Conservation (phyloP, 1,140 invertebrate species). For the Drosophila persimilis region DNA sequence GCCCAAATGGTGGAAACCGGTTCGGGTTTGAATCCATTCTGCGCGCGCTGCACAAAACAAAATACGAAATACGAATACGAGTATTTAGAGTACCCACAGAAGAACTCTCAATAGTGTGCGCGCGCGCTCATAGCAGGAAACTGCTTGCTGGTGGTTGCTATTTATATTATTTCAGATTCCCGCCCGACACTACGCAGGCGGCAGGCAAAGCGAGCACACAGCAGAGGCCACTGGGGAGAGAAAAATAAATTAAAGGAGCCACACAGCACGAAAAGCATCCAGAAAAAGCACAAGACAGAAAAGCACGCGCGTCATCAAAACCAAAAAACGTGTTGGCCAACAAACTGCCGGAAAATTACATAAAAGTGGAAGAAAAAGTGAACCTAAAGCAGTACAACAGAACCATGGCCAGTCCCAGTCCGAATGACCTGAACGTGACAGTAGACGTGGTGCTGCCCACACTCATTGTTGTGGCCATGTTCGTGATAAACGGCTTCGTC, state of each 20-base stretch:
- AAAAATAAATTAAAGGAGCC: slow-evolving; percentile 65
- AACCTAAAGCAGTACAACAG: slow-evolving; percentile 14
- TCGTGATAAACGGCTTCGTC: slow-evolving; percentile 58
- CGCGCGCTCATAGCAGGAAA: too few species aligned
- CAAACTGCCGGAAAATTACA: slow-evolving; percentile 41
- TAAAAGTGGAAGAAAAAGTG: slow-evolving; percentile 36
- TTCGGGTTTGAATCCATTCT: slow-evolving; percentile 16
- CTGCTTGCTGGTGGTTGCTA: slow-evolving; percentile 7
- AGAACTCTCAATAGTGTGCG: not conserved
- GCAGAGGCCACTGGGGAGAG: not conserved
- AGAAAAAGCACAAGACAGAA: slow-evolving; percentile 7
- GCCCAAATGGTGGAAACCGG: slow-evolving; percentile 22
- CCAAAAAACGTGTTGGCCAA: slow-evolving; percentile 62
- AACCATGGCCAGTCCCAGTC: slow-evolving; percentile 29
- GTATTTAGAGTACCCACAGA: slow-evolving; percentile 8
- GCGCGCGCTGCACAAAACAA: slow-evolving; percentile 33
- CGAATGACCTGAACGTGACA: slow-evolving; percentile 52
- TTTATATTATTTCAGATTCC: slow-evolving; percentile 59
- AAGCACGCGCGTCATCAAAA: slow-evolving; percentile 68
- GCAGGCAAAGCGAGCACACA: slow-evolving; percentile 17
- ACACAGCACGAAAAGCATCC: not conserved
- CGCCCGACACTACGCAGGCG: slow-evolving; percentile 48
- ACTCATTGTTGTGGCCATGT: slow-evolving; percentile 42
- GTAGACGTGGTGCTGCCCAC: slow-evolving; percentile 64
- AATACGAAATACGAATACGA: slow-evolving; percentile 11